Conservation (phyloP, 2,113 vertebrate genomes). For the Lasiurus borealis region DNA sequence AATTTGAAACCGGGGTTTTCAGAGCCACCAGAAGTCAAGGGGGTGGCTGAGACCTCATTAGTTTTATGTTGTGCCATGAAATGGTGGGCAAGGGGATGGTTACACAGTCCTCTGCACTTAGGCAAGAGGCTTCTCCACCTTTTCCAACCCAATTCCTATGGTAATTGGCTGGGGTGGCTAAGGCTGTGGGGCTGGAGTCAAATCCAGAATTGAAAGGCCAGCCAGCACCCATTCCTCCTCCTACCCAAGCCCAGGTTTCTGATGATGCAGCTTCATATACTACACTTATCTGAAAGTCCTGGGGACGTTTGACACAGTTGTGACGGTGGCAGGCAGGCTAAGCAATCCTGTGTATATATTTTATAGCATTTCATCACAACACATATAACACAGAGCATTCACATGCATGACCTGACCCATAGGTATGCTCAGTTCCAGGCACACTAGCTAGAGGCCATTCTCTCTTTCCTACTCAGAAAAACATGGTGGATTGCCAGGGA, state of each 20-base stretch:
- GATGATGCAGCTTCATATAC: not conserved
- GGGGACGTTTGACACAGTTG: not conserved
- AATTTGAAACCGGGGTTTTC: not conserved
- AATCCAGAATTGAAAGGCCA: conserved; percentile 38
- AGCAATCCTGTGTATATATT: not conserved
- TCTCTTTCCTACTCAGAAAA: conserved; percentile 44
- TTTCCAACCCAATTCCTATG: not conserved
- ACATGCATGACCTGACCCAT: not conserved
- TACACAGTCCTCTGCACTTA: not conserved
- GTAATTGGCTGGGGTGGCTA: not conserved
- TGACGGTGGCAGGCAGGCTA: not conserved
- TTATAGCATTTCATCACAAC: not conserved
- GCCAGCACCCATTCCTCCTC: not conserved
- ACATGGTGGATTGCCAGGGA: not conserved
- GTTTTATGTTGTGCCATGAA: not conserved
- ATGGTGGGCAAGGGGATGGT: not conserved
- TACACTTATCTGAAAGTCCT: not conserved
- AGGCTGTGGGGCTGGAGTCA: not conserved
- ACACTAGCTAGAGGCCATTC: not conserved
- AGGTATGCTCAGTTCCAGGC: not conserved
- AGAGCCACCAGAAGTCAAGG: not conserved
- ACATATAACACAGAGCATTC: not conserved
- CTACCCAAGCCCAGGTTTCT: not conserved
- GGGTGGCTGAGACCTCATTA: not conserved
- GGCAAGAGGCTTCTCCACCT: not conserved